Percentiles rank a stretch among this genome's conserved stretches.
Conservation (phyloP, 2,113 vertebrate genomes). For the Alces alces region DNA sequence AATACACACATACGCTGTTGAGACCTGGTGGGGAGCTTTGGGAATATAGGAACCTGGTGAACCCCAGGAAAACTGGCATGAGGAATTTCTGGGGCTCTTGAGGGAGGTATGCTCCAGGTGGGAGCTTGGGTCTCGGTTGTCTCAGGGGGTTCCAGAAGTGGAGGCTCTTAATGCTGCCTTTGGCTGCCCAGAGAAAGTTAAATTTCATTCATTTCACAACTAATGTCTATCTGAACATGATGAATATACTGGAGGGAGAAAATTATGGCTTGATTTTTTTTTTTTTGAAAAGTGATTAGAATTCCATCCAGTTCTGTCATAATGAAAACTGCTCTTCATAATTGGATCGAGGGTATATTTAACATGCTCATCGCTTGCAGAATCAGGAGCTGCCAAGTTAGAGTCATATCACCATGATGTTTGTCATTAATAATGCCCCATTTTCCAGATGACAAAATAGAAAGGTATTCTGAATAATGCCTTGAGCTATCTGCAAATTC, state of each 20-base stretch:
- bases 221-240: neutral
- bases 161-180: neutral
- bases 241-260: neutral
- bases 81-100: neutral
- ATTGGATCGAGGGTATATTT: neutral
- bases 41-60: neutral
- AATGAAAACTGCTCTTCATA: neutral
- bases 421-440: neutral
- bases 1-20: neutral
- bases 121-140: neutral
- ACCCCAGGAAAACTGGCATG: neutral
- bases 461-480: neutral
- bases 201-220: slow-evolving; percentile 17
- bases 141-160: neutral
- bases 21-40: neutral
- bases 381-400: neutral
- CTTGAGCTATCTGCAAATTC: neutral
- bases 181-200: neutral
- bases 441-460: slow-evolving; percentile 7
- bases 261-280: neutral
- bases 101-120: neutral
- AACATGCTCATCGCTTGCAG: neutral
- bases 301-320: neutral
- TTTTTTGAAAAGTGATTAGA: neutral
- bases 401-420: neutral